Conservation (phyloP, 2,113 vertebrate species). For the Crotalus viridis region DNA sequence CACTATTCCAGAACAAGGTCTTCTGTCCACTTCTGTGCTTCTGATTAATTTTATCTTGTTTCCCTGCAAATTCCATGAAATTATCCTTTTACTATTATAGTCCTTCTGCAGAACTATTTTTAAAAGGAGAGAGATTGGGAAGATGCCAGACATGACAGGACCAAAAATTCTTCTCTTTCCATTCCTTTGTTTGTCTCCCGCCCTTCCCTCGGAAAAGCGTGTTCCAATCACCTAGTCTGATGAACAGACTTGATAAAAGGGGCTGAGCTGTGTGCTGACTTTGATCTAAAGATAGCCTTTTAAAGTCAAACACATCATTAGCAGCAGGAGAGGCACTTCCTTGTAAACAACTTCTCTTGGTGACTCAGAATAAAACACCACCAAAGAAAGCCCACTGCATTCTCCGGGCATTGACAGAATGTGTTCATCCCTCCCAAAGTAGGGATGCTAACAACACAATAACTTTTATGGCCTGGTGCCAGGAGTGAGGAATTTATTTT, state of each 20-base stretch:
- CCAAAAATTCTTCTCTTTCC: neutral
- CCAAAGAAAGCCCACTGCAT: neutral
- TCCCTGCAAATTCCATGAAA: neutral
- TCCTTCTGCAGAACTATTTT: neutral
- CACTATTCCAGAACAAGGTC: neutral
- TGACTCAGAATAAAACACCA: slow-evolving; percentile 19
- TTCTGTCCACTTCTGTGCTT: neutral
- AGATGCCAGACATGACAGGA: neutral
- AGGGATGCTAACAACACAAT: neutral
- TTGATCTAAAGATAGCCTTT: slow-evolving; percentile 33
- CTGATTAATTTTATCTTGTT: neutral
- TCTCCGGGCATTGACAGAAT: neutral
- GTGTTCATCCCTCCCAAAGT: neutral
- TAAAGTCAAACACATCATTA: slow-evolving; percentile 26
- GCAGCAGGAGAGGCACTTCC: slow-evolving; percentile 7
- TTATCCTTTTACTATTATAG: neutral
- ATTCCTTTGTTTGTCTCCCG: neutral
- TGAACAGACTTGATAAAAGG: neutral
- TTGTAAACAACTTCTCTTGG: neutral
- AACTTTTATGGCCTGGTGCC: slow-evolving; percentile 3
- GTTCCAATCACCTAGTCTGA: neutral
- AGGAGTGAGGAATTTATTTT: neutral
- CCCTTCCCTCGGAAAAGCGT: neutral
- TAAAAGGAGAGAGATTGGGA: neutral
- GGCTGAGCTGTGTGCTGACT: neutral